Evolutionary conservation across 1,140 invertebrate genomes (phyloP).

Genomic region (Calliphora vicina): DNA sequence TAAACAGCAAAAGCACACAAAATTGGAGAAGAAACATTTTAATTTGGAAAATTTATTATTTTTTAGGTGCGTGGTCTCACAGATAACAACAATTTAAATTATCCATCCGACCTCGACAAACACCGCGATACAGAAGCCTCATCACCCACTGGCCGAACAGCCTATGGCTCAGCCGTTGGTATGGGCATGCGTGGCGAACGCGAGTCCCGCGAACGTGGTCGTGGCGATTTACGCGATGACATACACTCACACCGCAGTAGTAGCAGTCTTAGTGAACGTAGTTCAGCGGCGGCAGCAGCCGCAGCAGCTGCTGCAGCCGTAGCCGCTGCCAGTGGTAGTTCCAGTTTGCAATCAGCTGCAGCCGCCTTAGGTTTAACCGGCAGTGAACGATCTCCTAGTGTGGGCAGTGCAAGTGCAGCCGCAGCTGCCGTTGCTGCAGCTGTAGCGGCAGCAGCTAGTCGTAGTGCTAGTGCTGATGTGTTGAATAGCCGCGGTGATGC

Average conservation of each 20-base stretch:
- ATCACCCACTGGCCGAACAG: slow-evolving; percentile 56
- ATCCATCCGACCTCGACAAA: slow-evolving; percentile 59
- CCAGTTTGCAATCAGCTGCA: slow-evolving; percentile 48
- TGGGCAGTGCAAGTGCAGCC: slow-evolving; percentile 55
- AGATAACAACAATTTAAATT: slow-evolving; percentile 80
- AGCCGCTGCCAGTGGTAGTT: slow-evolving; percentile 54
- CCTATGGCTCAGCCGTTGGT: slow-evolving; percentile 44
- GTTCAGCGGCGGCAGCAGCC: slow-evolving; percentile 53
- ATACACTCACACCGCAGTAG: slow-evolving; percentile 55
- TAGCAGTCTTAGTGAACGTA: slow-evolving; percentile 56
- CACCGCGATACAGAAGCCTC: slow-evolving; percentile 57
- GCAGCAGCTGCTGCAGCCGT: slow-evolving; percentile 50
- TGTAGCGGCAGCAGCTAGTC: slow-evolving; percentile 25
- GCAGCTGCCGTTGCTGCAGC: slow-evolving; percentile 53
- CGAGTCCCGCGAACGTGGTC: slow-evolving; percentile 43
- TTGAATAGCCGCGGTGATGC: slow-evolving; percentile 48
- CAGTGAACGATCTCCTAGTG: slow-evolving; percentile 61
- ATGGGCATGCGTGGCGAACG: slow-evolving; percentile 34
- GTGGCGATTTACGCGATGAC: slow-evolving; percentile 56
- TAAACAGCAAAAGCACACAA: neutral
- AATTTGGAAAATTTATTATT: neutral
- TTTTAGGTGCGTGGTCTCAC: slow-evolving; percentile 76
- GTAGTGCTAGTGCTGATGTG: slow-evolving; percentile 32
- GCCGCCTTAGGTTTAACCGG: slow-evolving; percentile 50
- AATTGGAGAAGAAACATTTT: neutral